Conservation (phyloP, 1,140 invertebrate genomes). For the Caenorhabditis brenneri region DNA sequence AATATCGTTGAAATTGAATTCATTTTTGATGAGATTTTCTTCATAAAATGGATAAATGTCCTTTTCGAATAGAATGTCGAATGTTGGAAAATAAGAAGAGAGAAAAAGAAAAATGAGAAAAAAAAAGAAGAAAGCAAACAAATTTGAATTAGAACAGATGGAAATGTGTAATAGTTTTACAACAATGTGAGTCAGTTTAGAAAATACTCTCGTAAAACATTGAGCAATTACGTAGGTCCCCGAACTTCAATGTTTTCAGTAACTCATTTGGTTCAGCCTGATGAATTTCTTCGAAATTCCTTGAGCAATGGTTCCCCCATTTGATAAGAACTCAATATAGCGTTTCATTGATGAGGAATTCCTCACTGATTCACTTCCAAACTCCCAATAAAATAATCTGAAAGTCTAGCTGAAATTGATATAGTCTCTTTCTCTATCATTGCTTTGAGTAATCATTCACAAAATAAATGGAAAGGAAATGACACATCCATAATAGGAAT, state of each 20-base stretch:
- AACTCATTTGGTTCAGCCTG: too few relatives aligned
- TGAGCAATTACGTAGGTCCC: not conserved
- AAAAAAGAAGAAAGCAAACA: not conserved
- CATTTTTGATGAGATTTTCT: conserved; percentile 22
- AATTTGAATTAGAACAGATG: conserved; percentile 1
- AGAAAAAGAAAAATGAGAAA: not conserved
- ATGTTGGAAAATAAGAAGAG: not conserved
- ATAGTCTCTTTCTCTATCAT: not conserved
- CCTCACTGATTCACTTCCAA: too few relatives aligned
- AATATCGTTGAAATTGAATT: not conserved
- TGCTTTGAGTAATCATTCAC: not conserved
- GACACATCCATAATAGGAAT: not conserved
- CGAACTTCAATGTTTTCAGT: too few relatives aligned
- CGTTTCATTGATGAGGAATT: too few relatives aligned
- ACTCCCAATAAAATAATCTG: not conserved
- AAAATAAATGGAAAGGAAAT: not conserved
- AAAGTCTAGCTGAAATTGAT: not conserved
- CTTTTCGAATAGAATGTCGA: not conserved
- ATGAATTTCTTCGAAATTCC: too few relatives aligned
- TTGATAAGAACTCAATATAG: too few relatives aligned
- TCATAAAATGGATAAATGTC: not conserved
- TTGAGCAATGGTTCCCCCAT: too few relatives aligned
- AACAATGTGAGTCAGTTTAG: not conserved
- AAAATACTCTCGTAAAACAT: not conserved
- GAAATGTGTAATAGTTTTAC: not conserved